Evolutionary conservation across 2,113 vertebrate species (phyloP), one percentile per base, ranked within the genome.

Genomic region (Lophochroa leadbeateri): DNA sequence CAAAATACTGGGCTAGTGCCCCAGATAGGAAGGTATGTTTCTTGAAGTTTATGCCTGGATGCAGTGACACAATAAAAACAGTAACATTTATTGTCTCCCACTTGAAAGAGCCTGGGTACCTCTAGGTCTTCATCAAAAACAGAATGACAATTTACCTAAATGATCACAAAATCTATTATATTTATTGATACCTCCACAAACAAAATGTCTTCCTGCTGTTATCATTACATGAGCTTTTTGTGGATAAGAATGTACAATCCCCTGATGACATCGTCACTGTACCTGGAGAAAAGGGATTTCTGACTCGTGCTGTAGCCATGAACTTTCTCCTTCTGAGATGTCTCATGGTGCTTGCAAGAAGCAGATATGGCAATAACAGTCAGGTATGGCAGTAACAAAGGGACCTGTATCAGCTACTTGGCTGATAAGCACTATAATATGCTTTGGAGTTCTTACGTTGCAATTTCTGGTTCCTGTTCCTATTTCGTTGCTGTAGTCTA

Each of bases 391-490:
- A 15, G 21, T 6, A 74, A 37, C 7, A 67, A 55, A 47, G n/a
- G 17, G 20, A 35, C 3, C 2, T 63, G 5, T 49, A 75, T 27
- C 7, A 0, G 0, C 10, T 58, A 7, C 37, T 50, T 58, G 19
- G 11, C 6, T 75, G 13, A 55, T 60, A 70, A 75, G 14, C 12
- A 17, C 9, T 31, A 5, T 24, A 60, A 29, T 11, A 23, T 16
- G 14, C 4, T 46, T 75, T 75, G 25, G 18, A 41, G 10, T 49
- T 78, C 41, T 79, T 65, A 39, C 6, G 8, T 17, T 68, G 4
- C 3, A 57, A 10, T 35, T 39, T 71, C 78, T 76, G 2, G 0
- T 37, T 83, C 7, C 8, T 17, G 3, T 37, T 91, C 6, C 7
- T 63, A 11, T 53, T 78, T 81, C 16, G 12, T 44, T 44, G 6